Percentiles rank a stretch among this genome's conserved stretches.
Evolutionary conservation across 2,113 vertebrate genomes (phyloP).

Genomic region (Triplophysa dalaica): DNA sequence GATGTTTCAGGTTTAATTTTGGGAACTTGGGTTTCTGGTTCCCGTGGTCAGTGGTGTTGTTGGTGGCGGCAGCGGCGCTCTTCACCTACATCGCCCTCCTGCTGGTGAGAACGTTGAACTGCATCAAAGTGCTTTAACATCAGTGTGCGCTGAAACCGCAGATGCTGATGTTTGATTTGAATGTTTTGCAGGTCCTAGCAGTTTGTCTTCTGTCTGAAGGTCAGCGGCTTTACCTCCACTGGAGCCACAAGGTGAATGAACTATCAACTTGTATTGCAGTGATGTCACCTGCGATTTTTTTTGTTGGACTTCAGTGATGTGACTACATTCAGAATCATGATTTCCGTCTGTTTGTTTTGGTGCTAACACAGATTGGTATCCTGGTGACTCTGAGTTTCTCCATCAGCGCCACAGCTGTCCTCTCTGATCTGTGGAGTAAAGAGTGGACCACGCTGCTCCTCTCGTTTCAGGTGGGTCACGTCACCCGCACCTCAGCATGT

Average conservation of each 20-base stretch:
- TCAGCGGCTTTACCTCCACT: slow-evolving; percentile 84
- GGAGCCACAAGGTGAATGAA: slow-evolving; percentile 84
- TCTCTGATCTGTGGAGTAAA: slow-evolving; percentile 78
- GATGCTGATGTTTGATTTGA: not conserved
- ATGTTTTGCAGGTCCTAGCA: slow-evolving; percentile 75
- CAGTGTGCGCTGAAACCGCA: too few relatives aligned
- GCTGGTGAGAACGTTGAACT: slow-evolving; percentile 71
- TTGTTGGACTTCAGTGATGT: too few relatives aligned
- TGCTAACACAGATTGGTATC: slow-evolving; percentile 72
- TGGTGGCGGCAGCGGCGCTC: slow-evolving; percentile 72
- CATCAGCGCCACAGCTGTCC: slow-evolving; percentile 67
- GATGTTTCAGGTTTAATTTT: slow-evolving; percentile 77
- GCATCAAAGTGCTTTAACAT: not conserved
- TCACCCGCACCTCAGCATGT: not conserved
- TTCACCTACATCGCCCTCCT: slow-evolving; percentile 79
- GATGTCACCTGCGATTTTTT: too few relatives aligned
- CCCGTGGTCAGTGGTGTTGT: slow-evolving; percentile 82
- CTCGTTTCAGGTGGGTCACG: slow-evolving; percentile 79
- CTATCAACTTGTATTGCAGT: too few relatives aligned
- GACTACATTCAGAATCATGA: too few relatives aligned
- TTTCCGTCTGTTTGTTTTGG: not conserved
- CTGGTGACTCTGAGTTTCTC: slow-evolving; percentile 75
- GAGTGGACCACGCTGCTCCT: slow-evolving; percentile 81
- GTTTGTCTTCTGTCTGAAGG: slow-evolving; percentile 85
- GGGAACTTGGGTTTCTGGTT: slow-evolving; percentile 82